Base-by-base conservation (phyloP, 2,113 vertebrate genomes). In the Herpailurus yagouaroundi region DNA sequence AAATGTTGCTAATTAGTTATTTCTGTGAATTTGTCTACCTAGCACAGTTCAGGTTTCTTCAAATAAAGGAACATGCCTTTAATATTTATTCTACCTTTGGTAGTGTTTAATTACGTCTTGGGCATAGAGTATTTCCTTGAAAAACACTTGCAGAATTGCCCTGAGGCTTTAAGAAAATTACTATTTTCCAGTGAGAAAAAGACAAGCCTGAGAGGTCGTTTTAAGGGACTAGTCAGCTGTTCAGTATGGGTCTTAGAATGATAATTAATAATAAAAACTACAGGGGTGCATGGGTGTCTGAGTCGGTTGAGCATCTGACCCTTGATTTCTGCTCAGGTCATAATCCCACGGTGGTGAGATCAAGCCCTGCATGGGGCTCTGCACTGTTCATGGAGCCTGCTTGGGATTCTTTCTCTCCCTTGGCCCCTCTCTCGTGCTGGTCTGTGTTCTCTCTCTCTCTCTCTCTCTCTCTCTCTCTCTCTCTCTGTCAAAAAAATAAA, bases 131-230 rank as follows among this genome's bases (percentile, higher is more conserved):
- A 68, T 90, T 90, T 94, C 25, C 25, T 82, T 86, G 83, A n/a
- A 74, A 92, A 93, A 73, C 73, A 50, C 29, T 66, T 92, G 11
- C 10, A 93, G 55, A 87, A 84, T 89, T 92, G 64, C 29, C 33
- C 21, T 45, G 71, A 96, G 41, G 31, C 91, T 93, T 36, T 80
- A 93, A 89, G 85, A 79, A 52, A 91, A 68, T 71, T 84, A 4
- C n/a, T 77, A 0, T 41, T 84, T 96, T 86, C 48, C 10, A 45
- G 50, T 68, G 57, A 76, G 19, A 69, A 27, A 77, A 52, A 76
- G 48, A 60, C 10, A 41, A 55, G 60, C 11, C 29, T 64, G 76
- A 85, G 83, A 31, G 33, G 41, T 60, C 11, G 55, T 66, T 57
- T 94, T 16, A 83, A 77, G 29, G 76, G 73, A 15, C 5, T 15